Percentiles rank a stretch among this genome's conserved stretches.
Conservation (phyloP, 1,140 invertebrate genomes). For the Phocides pigmalion region DNA sequence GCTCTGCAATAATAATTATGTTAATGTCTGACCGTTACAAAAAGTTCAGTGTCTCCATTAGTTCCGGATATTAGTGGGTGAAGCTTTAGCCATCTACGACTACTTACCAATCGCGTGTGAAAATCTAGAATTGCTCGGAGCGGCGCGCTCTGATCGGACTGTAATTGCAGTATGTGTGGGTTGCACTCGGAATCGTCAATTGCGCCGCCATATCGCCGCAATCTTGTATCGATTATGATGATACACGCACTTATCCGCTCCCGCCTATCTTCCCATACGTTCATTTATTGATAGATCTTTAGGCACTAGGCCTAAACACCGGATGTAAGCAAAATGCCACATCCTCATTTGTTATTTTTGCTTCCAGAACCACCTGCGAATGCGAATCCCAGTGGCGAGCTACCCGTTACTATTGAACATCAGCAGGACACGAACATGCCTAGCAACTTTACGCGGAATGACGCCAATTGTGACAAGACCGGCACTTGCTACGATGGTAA, state of each 20-base stretch:
- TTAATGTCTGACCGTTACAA: slow-evolving; percentile 37
- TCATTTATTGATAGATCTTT: slow-evolving; percentile 25
- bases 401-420: slow-evolving; percentile 89
- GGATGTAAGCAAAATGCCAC: slow-evolving; percentile 6
- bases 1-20: slow-evolving; percentile 45
- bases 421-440: slow-evolving; percentile 87
- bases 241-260: slow-evolving; percentile 43
- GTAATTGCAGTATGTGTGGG: slow-evolving; percentile 65
- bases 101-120: slow-evolving; percentile 68
- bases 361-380: slow-evolving; percentile 70
- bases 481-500: slow-evolving; percentile 97
- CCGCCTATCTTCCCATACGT: slow-evolving; percentile 49
- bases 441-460: slow-evolving; percentile 89
- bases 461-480: slow-evolving; percentile 96
- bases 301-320: slow-evolving; percentile 6
- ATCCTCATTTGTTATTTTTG: not conserved
- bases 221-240: slow-evolving; percentile 70
- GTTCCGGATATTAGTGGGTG: slow-evolving; percentile 42
- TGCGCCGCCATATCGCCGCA: slow-evolving; percentile 48
- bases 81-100: slow-evolving; percentile 30
- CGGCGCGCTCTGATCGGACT: slow-evolving; percentile 52
- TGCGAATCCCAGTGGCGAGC: slow-evolving; percentile 74
- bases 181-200: slow-evolving; percentile 56
- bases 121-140: slow-evolving; percentile 63
- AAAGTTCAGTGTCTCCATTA: slow-evolving; percentile 41